Conservation (phyloP, 2,797 vertebrate genomes). For the Denticeps clupeoides region DNA sequence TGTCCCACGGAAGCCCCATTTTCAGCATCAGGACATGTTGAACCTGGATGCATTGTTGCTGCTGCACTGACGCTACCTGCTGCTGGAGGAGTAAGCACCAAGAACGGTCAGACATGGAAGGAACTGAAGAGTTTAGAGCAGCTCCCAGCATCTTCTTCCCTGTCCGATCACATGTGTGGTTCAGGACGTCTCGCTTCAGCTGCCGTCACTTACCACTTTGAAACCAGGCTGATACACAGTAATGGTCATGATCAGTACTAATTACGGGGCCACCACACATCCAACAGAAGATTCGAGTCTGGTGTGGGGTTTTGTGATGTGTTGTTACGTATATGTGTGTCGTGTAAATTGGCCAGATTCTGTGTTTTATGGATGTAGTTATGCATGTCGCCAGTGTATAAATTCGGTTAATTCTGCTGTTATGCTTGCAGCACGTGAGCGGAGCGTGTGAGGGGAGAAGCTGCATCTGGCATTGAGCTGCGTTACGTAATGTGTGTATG, state of each 20-base stretch:
- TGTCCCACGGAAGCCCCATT: too few relatives aligned
- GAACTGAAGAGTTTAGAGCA: too few relatives aligned
- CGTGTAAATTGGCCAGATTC: too few relatives aligned
- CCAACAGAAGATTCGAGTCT: conserved; percentile 39
- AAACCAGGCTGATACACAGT: conserved; percentile 48
- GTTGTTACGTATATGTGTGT: not conserved
- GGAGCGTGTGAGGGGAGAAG: too few relatives aligned
- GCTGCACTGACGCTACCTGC: too few relatives aligned
- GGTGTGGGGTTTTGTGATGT: not conserved
- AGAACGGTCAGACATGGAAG: too few relatives aligned
- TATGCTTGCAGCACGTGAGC: too few relatives aligned
- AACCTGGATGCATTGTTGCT: too few relatives aligned
- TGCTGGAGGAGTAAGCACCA: too few relatives aligned
- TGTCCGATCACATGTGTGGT: conserved; percentile 23
- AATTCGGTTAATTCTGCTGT: not conserved
- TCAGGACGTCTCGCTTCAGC: conserved; percentile 38
- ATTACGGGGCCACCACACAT: conserved; percentile 44
- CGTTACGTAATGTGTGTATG: conserved; percentile 12
- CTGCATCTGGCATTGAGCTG: too few relatives aligned
- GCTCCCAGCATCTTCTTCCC: not conserved
- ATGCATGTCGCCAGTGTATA: not conserved
- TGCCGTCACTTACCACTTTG: conserved; percentile 43
- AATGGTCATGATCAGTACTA: conserved; percentile 55
- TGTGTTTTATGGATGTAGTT: conserved; percentile 15
- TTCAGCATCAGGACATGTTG: too few relatives aligned